A percentile compares a stretch with the other conserved stretches of the same genome.
These are phyloP conservation scores for Porphyrio hochstetteri DNA, from an alignment of 2,113 vertebrate species.

Conservation along the genomic window DNA sequence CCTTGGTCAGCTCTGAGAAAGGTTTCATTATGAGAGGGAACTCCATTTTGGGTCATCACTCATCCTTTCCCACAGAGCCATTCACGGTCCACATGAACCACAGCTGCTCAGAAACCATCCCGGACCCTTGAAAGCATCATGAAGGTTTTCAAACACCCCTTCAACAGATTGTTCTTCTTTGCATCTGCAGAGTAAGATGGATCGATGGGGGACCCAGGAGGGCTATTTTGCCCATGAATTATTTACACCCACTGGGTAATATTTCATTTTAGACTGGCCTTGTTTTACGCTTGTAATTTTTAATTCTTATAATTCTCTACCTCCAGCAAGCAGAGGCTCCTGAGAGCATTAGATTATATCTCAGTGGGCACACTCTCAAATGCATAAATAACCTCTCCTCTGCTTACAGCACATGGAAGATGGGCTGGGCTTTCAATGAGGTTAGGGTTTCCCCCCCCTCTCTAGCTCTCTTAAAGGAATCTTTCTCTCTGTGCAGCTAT, in stretches of 20 bases:
- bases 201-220: background rate
- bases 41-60: background rate
- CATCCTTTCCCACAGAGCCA: background rate
- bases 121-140: background rate
- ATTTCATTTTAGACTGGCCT: conserved; percentile 34
- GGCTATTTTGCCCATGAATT: conserved; percentile 41
- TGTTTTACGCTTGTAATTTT: conserved; percentile 57
- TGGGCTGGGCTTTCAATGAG: background rate
- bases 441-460: background rate
- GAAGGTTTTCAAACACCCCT: background rate
- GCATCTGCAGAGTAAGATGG: background rate
- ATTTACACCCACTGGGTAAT: conserved; percentile 38
- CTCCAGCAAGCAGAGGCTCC: conserved; percentile 11
- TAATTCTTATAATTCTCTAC: conserved; percentile 57
- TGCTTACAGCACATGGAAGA: conserved; percentile 2
- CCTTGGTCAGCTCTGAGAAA: background rate
- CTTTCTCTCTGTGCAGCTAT: conserved; percentile 32
- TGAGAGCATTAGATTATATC: conserved; percentile 46
- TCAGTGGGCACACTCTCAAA: background rate
- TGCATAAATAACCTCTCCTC: conserved; percentile 38
- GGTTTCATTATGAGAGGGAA: background rate
- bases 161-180: background rate
- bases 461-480: conserved; percentile 22
- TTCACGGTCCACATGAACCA: background rate
- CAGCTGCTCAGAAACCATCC: background rate